Conservation (phyloP, 2,888 invertebrate genomes). For the Drosophila infuscata region DNA sequence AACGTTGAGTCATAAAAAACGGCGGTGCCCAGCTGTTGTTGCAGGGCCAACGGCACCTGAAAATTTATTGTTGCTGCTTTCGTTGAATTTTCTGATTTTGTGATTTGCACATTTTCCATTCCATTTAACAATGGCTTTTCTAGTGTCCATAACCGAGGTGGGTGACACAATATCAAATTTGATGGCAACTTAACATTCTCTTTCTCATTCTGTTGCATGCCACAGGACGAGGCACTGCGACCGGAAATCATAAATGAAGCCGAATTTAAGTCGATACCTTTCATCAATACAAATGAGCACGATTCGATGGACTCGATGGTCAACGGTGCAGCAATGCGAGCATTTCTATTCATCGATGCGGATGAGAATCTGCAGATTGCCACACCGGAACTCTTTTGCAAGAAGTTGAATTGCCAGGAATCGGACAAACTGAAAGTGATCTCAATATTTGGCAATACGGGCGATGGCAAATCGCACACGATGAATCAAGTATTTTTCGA, state of each 20-base stretch:
- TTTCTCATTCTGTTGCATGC: slow-evolving; percentile 1
- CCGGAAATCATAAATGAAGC: slow-evolving; percentile 75
- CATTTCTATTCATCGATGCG: slow-evolving; percentile 87
- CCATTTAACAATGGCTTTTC: slow-evolving; percentile 56
- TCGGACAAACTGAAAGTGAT: slow-evolving; percentile 90
- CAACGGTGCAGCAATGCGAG: slow-evolving; percentile 58
- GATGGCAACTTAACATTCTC: background rate
- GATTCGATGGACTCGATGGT: slow-evolving; percentile 66
- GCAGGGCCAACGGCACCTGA: slow-evolving; percentile 33
- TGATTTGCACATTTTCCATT: background rate
- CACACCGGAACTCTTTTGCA: slow-evolving; percentile 86
- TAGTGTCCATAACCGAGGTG: slow-evolving; percentile 64
- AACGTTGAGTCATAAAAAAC: slow-evolving; percentile 35
- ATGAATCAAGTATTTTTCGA: slow-evolving; percentile 90
- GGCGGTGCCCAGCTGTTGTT: slow-evolving; percentile 7
- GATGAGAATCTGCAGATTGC: slow-evolving; percentile 87
- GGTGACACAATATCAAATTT: slow-evolving; percentile 8
- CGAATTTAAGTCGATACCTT: slow-evolving; percentile 83
- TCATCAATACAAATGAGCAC: slow-evolving; percentile 70
- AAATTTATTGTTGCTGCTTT: slow-evolving; percentile 5
- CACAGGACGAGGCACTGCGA: slow-evolving; percentile 77
- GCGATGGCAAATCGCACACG: slow-evolving; percentile 93
- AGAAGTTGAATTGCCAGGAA: slow-evolving; percentile 81
- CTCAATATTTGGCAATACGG: slow-evolving; percentile 93
- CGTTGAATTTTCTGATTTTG: background rate